Percentiles rank a stretch among this genome's conserved stretches.
These are phyloP conservation scores for Sceliomorpha sp. DNA, from an alignment of 2,888 invertebrate genomes.

Conservation along the genomic window DNA sequence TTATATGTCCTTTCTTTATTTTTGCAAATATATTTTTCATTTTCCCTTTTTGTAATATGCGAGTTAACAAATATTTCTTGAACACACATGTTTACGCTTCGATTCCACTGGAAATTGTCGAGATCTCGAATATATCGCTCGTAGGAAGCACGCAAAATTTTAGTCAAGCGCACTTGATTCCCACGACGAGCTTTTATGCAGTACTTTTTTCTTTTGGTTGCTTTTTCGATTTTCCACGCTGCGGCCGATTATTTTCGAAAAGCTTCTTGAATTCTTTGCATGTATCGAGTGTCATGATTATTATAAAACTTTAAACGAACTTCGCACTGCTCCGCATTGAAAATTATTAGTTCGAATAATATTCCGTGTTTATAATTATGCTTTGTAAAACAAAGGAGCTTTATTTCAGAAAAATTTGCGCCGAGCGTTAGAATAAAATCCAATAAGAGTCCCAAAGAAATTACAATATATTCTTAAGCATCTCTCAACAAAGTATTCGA, in stretches of 20 bases:
- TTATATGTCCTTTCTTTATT: too few relatives aligned
- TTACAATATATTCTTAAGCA: too few relatives aligned
- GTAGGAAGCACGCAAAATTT: constrained; percentile 35
- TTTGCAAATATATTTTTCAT: too few relatives aligned
- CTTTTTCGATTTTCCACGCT: constrained; percentile 8
- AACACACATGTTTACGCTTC: constrained; percentile 33
- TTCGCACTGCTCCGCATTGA: constrained; percentile 1
- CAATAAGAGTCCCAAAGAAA: too few relatives aligned
- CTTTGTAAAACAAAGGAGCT: too few relatives aligned
- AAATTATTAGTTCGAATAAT: too few relatives aligned
- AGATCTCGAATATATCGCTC: constrained; percentile 11
- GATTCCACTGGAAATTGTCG: constrained; percentile 31
- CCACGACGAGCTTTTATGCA: constrained; percentile 40
- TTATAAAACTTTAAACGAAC: constrained; percentile 10
- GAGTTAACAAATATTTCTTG: constrained; percentile 26
- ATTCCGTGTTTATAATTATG: too few relatives aligned
- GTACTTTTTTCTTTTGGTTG: constrained; percentile 34
- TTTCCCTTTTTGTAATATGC: constrained; percentile 20
- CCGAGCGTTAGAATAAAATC: too few relatives aligned
- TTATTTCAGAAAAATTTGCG: too few relatives aligned
- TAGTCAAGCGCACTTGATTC: constrained; percentile 43
- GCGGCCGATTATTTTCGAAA: constrained; percentile 23
- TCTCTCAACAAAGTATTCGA: too few relatives aligned
- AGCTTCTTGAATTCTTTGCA: constrained; percentile 27
- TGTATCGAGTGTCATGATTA: constrained; percentile 23